Conservation (phyloP, 2,113 vertebrate genomes). For the Seriola dumerili region DNA sequence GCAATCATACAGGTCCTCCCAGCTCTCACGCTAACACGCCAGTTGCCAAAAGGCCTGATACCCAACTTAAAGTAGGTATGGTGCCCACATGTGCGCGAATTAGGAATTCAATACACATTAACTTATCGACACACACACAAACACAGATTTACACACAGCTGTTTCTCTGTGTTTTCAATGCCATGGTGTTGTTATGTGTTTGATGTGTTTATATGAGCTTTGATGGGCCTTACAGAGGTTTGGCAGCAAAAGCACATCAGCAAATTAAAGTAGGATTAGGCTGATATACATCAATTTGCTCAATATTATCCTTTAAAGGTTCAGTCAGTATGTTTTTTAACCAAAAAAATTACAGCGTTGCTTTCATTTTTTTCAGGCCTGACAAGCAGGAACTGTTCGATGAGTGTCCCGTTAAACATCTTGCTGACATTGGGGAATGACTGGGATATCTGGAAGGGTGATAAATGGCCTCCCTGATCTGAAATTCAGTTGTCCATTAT, state of each 20-base stretch:
- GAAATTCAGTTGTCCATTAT: neutral
- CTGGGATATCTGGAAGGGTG: neutral
- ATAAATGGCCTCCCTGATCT: neutral
- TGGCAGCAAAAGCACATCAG: slow-evolving; percentile 23
- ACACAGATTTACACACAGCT: slow-evolving; percentile 42
- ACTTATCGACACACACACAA: slow-evolving; percentile 28
- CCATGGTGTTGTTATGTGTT: slow-evolving; percentile 50
- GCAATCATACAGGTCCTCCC: slow-evolving; percentile 60
- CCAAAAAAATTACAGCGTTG: neutral
- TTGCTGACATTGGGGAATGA: neutral
- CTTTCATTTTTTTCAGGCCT: neutral
- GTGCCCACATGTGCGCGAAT: slow-evolving; percentile 69
- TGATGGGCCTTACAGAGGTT: slow-evolving; percentile 26
- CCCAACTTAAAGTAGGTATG: slow-evolving; percentile 49
- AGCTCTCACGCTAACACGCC: slow-evolving; percentile 53
- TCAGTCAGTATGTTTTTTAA: neutral
- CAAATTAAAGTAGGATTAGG: slow-evolving; percentile 18
- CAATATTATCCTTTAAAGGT: slow-evolving; percentile 3
- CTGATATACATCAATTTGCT: neutral
- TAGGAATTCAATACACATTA: slow-evolving; percentile 44
- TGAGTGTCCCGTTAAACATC: neutral
- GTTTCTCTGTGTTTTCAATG: slow-evolving; percentile 35
- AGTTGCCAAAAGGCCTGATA: slow-evolving; percentile 34
- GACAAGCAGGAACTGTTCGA: neutral
- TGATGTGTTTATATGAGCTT: slow-evolving; percentile 56